Base-by-base conservation (phyloP, 2,113 vertebrate genomes). In the Forbesichthys papilliferus region DNA sequence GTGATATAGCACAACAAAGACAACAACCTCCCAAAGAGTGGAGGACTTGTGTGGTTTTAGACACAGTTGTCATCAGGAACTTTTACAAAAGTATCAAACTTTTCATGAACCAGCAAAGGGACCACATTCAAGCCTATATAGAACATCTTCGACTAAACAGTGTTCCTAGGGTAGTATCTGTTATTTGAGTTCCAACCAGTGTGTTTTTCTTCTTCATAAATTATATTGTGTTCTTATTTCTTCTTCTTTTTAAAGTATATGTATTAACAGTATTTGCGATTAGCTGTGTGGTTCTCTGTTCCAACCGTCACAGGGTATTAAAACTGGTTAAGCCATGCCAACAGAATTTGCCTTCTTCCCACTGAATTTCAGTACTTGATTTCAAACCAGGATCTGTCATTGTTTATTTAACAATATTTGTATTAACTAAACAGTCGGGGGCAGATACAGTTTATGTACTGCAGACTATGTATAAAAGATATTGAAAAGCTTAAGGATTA, bases 271-370 rank as follows among this genome's bases (percentile, higher is more conserved):
- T 42, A 8, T 42, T 47, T 66, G 77, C 81, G 79, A 54, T 56
- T 18, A 60, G 65, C 64, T 73, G 80, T 82, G 80, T 64, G 73
- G 71, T 88, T 80, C 63, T 83, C 70, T 87, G 75, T 86, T 90
- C 75, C 82, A 80, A 88, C 85, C 87, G 88, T 83, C 78, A 89
- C 92, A 92, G 90, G 91, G 91, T 91, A 86, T 70, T 76, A 78
- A 86, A 73, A 83, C 79, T 88, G 86, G 74, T 83, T 81, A 57
- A 74, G 80, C 74, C 55, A 68, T 77, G 82, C 64, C 78, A 80
- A 71, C 59, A 47, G 79, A 73, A 73, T 84, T 86, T 82, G 81
- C 84, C 87, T 92, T 92, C 63, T 64, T 84, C 77, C 85, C 75
- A 69, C 80, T 42, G 36, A 42, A 42, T 42, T 42, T 42, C 36